Percentiles rank a stretch among this genome's conserved stretches.
phyloP scores from a whole-genome alignment of 1,140 invertebrate species.

The Drosophila prosaltans region DNA sequence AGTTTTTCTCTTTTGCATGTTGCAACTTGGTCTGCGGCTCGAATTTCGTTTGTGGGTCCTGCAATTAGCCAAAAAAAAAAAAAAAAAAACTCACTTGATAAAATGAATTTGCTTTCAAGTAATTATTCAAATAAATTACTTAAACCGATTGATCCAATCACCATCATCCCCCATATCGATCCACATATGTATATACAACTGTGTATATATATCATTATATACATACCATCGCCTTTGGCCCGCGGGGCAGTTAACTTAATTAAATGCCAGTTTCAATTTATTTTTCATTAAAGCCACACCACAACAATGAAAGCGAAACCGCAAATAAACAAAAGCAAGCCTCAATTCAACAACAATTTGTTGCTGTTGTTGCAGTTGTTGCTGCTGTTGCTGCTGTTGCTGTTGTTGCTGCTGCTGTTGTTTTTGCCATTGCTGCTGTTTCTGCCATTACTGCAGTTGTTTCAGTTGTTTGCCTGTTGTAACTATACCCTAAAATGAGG shows the following conservation, averaged over 20 bases:
- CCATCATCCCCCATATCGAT: not conserved
- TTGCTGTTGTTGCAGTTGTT: slow-evolving; percentile 10
- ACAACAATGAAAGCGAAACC: slow-evolving; percentile 79
- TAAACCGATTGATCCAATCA: slow-evolving; percentile 30
- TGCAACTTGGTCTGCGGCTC: slow-evolving; percentile 44
- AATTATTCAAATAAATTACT: slow-evolving; percentile 69
- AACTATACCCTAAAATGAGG: not conserved
- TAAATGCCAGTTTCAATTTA: slow-evolving; percentile 80
- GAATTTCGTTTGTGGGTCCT: slow-evolving; percentile 23
- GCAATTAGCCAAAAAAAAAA: slow-evolving; percentile 55
- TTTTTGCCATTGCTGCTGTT: not conserved
- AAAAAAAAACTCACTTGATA: slow-evolving; percentile 23
- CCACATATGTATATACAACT: too few species aligned
- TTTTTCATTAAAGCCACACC: slow-evolving; percentile 55
- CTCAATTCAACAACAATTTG: slow-evolving; percentile 28
- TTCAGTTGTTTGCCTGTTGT: slow-evolving; percentile 1
- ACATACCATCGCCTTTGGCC: not conserved
- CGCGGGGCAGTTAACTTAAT: slow-evolving; percentile 64
- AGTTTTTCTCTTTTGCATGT: slow-evolving; percentile 35
- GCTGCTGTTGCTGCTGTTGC: too few species aligned
- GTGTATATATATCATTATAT: slow-evolving; percentile 4
- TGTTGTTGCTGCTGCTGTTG: slow-evolving; percentile 7
- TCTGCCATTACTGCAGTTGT: not conserved
- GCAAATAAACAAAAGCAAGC: slow-evolving; percentile 40
- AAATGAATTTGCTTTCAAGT: slow-evolving; percentile 43